Base-by-base conservation (phyloP, 2,797 vertebrate genomes). In the Xenentodon cancila region DNA sequence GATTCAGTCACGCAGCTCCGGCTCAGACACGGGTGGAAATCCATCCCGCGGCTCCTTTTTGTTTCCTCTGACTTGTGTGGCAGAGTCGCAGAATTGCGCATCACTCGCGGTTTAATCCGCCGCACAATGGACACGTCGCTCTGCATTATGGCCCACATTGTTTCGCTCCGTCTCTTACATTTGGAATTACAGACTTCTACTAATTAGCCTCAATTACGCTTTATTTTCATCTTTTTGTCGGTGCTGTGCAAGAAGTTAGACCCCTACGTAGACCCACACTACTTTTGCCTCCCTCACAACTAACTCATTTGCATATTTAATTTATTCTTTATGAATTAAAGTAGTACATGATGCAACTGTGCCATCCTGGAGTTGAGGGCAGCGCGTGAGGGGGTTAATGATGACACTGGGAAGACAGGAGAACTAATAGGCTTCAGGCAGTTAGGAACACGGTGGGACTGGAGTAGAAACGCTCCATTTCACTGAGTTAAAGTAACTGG, bases 1-100 rank as follows among this genome's bases (percentile, higher is more conserved):
- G 71, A 89, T 89, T 91, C 87, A 82, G 90, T 92, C 88, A 89
- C 90, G 89, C 83, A 72, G 79, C 81, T 85, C 72, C 81, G 56
- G 74, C 85, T 86, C 86, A 89, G 90, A 90, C 86, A 87, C 80
- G 86, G 85, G 45, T 89, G 82, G 25, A 88, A 91, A 91, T 90
- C 63, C 80, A 84, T 88, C 82, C 17, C 89, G 81, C 91, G 85
- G 83, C 77, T 85, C 75, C 85, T 89, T 90, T 47, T 30, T 90
- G 88, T 92, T 89, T 92, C 71, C 67, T 20, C 65, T 85, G 89
- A 88, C 84, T 89, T 79, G 77, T 81, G 74, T 87, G 81, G 79
- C 37, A 73, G 71, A 82, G 84, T 84, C 84, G 71, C 77, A 76
- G 81, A 89, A 88, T 83, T 81, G 80, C 77, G 60, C 51, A 80